Base-by-base conservation (phyloP, 2,888 invertebrate genomes). In the Cynaeus angustus region DNA sequence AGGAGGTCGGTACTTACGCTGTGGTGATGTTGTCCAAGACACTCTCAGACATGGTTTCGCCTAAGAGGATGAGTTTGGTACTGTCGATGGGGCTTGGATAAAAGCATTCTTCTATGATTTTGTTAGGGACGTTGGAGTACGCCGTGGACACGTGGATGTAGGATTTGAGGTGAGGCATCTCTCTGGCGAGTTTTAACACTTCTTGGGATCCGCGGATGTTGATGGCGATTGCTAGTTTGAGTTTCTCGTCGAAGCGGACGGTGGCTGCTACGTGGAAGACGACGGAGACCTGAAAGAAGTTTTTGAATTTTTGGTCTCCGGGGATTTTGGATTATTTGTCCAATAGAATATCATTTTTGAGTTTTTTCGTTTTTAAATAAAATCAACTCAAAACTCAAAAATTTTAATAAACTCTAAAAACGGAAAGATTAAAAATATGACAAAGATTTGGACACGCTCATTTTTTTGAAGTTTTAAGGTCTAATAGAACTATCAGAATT, bases 191-290 rank as follows among this genome's bases (percentile, higher is more conserved):
- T 38, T 87, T 82, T 48, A 94, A 83, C 72, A 94, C 85, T 72
- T 91, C 89, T 71, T 88, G 87, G 0, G 91, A 90, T 21, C 91
- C 91, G 46, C 89, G 86, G 0, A 94, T 90, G 83, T 94, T 94
- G 82, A 94, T 92, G 70, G 91, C 89, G 46, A 92, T 88, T 0
- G 94, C 92, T 3, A 89, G 83, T 85, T 90, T 91, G 9, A 94
- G 85, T 72, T 90, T 91, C 81, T 94, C 94, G 82, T 94, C 92
- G 81, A 94, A 94, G 61, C 87, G 82, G 0, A 89, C 88, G 0
- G 89, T 89, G 0, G 89, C 89, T 0, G 89, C 89, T 65, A 88
- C 86, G 74, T 89, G 89, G 74, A 89, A 89, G 2, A 89, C 87
- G 52, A 89, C 83, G 62, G 85, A 81, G 2, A 83, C 79, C 84